phyloP scores from a whole-genome alignment of 2,888 invertebrate species.

The Lepeophtheirus nordmannii region DNA sequence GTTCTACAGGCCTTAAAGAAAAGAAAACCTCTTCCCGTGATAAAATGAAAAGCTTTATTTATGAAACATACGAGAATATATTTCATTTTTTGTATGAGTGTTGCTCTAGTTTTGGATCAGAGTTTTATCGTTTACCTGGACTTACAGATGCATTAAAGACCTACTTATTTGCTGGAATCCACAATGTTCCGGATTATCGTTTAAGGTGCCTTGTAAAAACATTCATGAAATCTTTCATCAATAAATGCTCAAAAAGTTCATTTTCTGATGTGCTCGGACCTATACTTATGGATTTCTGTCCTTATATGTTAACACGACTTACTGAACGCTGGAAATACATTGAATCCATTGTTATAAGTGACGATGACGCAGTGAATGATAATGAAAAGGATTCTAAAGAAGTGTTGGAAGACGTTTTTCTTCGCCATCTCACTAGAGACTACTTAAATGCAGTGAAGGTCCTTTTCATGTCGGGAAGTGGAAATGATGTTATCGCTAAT shows the following conservation, averaged over 20 bases:
- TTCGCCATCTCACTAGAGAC: slow-evolving; percentile 68
- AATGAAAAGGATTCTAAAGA: slow-evolving; percentile 38
- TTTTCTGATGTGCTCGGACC: slow-evolving; percentile 60
- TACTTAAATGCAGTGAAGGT: slow-evolving; percentile 61
- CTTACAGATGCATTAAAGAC: slow-evolving; percentile 42
- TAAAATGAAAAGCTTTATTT: slow-evolving; percentile 64
- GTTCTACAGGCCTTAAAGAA: neutral
- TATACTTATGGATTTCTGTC: slow-evolving; percentile 56
- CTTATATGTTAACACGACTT: slow-evolving; percentile 50
- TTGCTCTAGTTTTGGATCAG: slow-evolving; percentile 62
- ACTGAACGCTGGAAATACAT: slow-evolving; percentile 65
- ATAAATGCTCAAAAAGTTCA: slow-evolving; percentile 66
- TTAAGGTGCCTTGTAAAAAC: slow-evolving; percentile 63
- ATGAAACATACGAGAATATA: slow-evolving; percentile 61
- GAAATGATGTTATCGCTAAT: slow-evolving; percentile 3
- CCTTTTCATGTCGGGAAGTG: slow-evolving; percentile 20
- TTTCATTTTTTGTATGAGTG: slow-evolving; percentile 63
- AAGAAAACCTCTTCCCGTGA: neutral
- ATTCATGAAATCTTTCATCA: slow-evolving; percentile 69
- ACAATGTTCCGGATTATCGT: slow-evolving; percentile 66
- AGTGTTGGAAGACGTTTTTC: slow-evolving; percentile 67
- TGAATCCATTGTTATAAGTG: slow-evolving; percentile 39
- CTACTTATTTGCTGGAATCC: slow-evolving; percentile 33
- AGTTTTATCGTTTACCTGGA: slow-evolving; percentile 61
- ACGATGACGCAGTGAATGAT: slow-evolving; percentile 25